phyloP scores from a whole-genome alignment of 1,140 invertebrate genomes.

The Odontomachus brunneus region DNA sequence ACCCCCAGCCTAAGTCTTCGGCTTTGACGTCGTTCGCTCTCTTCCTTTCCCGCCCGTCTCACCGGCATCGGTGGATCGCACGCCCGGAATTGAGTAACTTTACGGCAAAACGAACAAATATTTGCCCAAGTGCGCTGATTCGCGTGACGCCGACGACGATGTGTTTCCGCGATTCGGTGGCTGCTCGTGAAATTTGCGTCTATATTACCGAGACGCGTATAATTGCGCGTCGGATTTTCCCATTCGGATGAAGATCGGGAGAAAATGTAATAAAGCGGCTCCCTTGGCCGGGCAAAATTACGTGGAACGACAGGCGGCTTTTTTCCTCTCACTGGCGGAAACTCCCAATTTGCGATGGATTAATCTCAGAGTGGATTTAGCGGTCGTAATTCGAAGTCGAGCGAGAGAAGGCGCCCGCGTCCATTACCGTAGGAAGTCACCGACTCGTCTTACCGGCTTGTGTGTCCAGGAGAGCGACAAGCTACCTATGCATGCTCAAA shows the following conservation, averaged over 20 bases:
- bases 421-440: slow-evolving; percentile 40
- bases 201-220: background rate
- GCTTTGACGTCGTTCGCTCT: background rate
- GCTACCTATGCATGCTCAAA: slow-evolving; percentile 56
- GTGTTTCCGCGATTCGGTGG: background rate
- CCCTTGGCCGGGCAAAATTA: background rate
- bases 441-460: slow-evolving; percentile 16
- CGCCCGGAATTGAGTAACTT: slow-evolving; percentile 48
- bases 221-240: background rate
- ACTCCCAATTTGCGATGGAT: slow-evolving; percentile 35
- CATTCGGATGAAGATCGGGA: slow-evolving; percentile 13
- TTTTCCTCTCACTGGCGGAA: slow-evolving; percentile 29
- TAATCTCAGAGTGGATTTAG: slow-evolving; percentile 49
- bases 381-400: slow-evolving; percentile 33
- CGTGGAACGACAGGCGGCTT: background rate
- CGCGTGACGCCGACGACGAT: too few relatives aligned
- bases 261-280: slow-evolving; percentile 2
- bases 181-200: too few relatives aligned
- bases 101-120: slow-evolving; percentile 1
- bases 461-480: slow-evolving; percentile 30
- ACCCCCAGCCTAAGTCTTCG: background rate
- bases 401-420: slow-evolving; percentile 7
- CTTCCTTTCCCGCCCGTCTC: background rate
- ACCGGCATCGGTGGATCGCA: too few relatives aligned
- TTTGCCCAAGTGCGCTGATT: background rate